Base-by-base conservation (phyloP, 2,797 vertebrate genomes). In the Poeciliopsis paucimaculata region DNA sequence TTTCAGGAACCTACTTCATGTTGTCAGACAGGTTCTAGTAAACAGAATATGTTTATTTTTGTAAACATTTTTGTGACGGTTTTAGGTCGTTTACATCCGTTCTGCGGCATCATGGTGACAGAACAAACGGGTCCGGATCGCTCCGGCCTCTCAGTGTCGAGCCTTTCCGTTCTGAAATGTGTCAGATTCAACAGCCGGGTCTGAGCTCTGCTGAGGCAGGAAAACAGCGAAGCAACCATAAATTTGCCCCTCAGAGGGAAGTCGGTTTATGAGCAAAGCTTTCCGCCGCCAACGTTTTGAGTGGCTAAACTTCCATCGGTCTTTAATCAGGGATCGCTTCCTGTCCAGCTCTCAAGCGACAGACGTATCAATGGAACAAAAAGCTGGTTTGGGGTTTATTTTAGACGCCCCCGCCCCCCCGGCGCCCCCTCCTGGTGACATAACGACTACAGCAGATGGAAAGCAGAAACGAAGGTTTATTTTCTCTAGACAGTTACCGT, bases 371-470 rank as follows among this genome's bases (percentile, higher is more conserved):
- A 20, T 31, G 57, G 73, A 72, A 73, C 28, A 76, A 86, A 89
- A 83, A 82, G 34, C 36, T 62, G 79, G 81, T 79, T 62, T 66
- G 39, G 72, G 82, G 55, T 47, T 49, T 82, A 36, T 79, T 64
- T 76, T 77, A 23, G 23, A 16, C 73, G 46, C 82, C 5, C n/a
- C 55, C 83, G 75, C 74, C 79, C 82, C 31, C 55, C 10, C 60
- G 12, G n/a, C n/a, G 26, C 55, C 55, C 20, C 11, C n/a, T 28
- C 55, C 60, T 8, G 75, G 73, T 73, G 88, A 89, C 83, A 82
- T 93, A 90, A 93, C 86, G 89, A 79, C 12, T 77, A 51, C 39
- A 91, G 85, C 91, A 93, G 92, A 94, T 90, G 91, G 92, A 91
- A 91, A 91, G 79, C 78, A 83, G 64, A 89, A 87, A 88, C 66